phyloP scores from a whole-genome alignment of 2,797 vertebrate species.

The Miichthys miiuy region DNA sequence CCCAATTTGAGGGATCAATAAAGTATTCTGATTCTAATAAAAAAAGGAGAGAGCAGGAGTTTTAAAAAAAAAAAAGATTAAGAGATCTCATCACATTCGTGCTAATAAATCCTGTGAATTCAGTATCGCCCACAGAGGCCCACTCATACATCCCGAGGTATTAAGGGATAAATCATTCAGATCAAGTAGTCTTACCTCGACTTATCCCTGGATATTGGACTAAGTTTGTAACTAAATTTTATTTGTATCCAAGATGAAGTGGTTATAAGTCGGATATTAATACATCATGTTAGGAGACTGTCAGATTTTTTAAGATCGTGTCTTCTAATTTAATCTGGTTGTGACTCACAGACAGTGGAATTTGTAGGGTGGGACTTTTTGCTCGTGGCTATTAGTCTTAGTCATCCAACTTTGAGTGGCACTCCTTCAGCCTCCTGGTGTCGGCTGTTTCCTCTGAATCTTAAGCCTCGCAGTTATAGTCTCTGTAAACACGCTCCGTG shows the following conservation, averaged over 20 bases:
- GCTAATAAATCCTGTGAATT: background rate
- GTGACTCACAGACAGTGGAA: conserved; percentile 73
- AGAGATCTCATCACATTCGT: background rate
- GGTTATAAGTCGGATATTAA: conserved; percentile 18
- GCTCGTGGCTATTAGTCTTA: conserved; percentile 69
- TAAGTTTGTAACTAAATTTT: conserved; percentile 1
- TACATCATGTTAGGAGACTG: conserved; percentile 25
- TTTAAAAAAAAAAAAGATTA: background rate
- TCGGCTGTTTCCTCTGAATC: conserved; percentile 39
- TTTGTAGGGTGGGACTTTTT: conserved; percentile 66
- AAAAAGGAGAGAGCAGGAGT: background rate
- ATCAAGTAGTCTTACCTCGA: conserved; percentile 1
- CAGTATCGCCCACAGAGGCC: conserved; percentile 1
- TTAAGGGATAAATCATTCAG: conserved; percentile 13
- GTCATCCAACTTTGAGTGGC: conserved; percentile 67
- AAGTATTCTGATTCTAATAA: too few species aligned
- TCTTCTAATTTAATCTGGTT: conserved; percentile 55
- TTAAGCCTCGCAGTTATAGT: conserved; percentile 43
- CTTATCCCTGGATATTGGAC: background rate
- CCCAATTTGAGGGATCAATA: too few species aligned
- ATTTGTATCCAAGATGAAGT: conserved; percentile 10
- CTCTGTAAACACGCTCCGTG: conserved; percentile 34
- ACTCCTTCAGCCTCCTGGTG: conserved; percentile 62
- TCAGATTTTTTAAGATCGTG: conserved; percentile 36
- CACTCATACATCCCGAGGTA: background rate